These are phyloP conservation scores for Hydrolagus affinis DNA, from an alignment of 2,113 vertebrate genomes.

Conservation along the genomic window DNA sequence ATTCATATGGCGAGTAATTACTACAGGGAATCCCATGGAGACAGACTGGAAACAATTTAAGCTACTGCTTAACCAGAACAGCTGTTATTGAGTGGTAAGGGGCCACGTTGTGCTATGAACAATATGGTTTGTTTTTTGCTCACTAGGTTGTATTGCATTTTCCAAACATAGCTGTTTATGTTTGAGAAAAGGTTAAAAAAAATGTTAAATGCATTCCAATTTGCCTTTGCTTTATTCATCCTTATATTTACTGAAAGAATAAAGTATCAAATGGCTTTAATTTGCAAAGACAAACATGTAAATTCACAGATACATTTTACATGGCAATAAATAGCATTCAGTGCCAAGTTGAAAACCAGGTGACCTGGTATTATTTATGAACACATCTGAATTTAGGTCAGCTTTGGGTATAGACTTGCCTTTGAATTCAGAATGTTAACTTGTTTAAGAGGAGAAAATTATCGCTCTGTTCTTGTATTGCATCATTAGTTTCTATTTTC, in stretches of 20 bases:
- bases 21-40: constrained; percentile 12
- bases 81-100: constrained; percentile 8
- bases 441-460: no score
- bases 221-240: background rate
- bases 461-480: no score
- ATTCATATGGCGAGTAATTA: constrained; percentile 22
- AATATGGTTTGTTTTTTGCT: background rate
- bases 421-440: background rate
- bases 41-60: constrained; percentile 21
- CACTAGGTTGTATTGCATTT: background rate
- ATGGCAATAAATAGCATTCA: background rate
- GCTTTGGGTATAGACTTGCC: background rate
- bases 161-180: background rate
- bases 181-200: background rate
- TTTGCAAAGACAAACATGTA: background rate
- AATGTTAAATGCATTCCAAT: background rate
- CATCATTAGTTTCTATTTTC: background rate
- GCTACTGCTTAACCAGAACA: background rate
- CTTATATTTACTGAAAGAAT: background rate
- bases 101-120: background rate
- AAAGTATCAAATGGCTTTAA: background rate
- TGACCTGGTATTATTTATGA: background rate
- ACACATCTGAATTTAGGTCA: background rate
- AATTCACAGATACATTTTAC: background rate
- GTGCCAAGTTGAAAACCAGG: background rate